Evolutionary conservation across 2,113 vertebrate species (phyloP), one percentile per base, ranked within the genome.

Genomic region (Hemibates koningsi): DNA sequence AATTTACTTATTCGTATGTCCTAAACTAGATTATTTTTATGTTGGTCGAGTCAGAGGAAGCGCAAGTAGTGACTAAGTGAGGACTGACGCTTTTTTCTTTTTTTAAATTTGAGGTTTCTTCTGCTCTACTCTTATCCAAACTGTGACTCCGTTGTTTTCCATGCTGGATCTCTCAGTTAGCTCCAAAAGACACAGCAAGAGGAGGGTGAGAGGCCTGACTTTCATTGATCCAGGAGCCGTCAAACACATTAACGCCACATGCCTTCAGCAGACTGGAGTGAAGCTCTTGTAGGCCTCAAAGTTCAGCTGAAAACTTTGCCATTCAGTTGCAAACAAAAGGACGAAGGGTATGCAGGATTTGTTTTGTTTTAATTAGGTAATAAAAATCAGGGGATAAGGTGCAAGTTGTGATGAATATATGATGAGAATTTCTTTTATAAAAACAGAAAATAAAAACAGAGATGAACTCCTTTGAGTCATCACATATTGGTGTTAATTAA

Each of bases 211-310:
- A 43, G 82, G 9, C 61, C 59, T 2, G 17, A 81, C 83, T 63
- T 83, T 54, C 61, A 92, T 91, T 19, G 84, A 94, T 92, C 68
- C 16, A 2, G 24, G 7, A 79, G 86, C 82, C 32, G 24, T 90
- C 79, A 83, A 85, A 81, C 84, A 29, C 3, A 4, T 45, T 73
- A 73, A 45, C 2, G 1, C 68, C 2, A 73, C 38, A 27, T 73
- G 50, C 57, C 16, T 52, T 83, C 29, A 57, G 5, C 4, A 4
- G 82, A 78, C 50, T 13, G 68, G 38, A 73, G 68, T 73, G 66
- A 71, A 71, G 66, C 38, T 73, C 13, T 27, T 45, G 38, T 27
- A 45, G 21, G 13, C 0, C 8, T 73, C 38, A 73, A 73, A 73
- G 5, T 27, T 66, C 32, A 36, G 32, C 61, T 38, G 34, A 66